Percentiles rank a stretch among this genome's conserved stretches.
These are phyloP conservation scores for Datnioides undecimradiatus DNA, from an alignment of 2,113 vertebrate genomes.

Conservation along the genomic window DNA sequence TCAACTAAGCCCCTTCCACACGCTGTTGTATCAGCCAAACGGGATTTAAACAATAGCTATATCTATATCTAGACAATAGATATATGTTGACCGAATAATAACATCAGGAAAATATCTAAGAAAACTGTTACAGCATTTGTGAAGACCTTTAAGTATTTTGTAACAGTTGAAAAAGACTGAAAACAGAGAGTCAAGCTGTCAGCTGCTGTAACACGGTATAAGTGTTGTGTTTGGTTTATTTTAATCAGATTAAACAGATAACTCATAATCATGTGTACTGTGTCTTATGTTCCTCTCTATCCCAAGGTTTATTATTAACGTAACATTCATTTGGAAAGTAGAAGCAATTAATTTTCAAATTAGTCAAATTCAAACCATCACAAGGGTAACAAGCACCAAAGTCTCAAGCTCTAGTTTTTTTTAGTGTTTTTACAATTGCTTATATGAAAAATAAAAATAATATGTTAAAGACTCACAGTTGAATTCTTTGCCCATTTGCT, in stretches of 20 bases:
- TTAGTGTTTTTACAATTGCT: background rate
- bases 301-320: background rate
- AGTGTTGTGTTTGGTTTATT: background rate
- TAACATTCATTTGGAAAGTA: too few relatives aligned
- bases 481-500: slow-evolving; percentile 59
- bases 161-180: background rate
- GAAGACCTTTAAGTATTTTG: background rate
- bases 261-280: background rate
- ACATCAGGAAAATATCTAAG: background rate
- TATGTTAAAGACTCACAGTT: slow-evolving; percentile 74
- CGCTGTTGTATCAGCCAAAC: slow-evolving; percentile 4
- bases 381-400: background rate
- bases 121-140: background rate
- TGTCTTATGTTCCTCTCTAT: background rate
- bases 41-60: background rate
- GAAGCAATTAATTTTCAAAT: background rate
- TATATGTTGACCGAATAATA: background rate
- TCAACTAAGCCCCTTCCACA: slow-evolving; percentile 6
- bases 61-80: too few relatives aligned
- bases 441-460: background rate
- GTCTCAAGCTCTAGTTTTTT: background rate
- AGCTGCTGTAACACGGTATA: background rate
- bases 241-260: background rate
- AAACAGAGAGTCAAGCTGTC: background rate
- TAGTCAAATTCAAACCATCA: background rate